Conservation (phyloP, 1,140 invertebrate genomes). For the Anastrepha obliqua region DNA sequence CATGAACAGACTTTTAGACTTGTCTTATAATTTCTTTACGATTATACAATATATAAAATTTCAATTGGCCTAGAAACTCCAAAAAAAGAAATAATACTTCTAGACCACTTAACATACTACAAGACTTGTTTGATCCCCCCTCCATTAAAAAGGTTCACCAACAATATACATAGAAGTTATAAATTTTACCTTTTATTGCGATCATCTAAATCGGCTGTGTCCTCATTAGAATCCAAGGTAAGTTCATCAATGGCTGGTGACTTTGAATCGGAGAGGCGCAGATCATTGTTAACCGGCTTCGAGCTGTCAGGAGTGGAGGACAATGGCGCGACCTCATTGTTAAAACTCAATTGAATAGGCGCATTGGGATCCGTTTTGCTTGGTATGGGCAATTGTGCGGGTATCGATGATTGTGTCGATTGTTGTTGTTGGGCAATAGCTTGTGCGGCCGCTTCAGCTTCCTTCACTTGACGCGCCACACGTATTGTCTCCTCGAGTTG, state of each 20-base stretch:
- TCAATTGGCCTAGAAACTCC: too few species aligned
- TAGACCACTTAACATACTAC: too few species aligned
- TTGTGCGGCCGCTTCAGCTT: constrained; percentile 68
- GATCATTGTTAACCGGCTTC: constrained; percentile 68
- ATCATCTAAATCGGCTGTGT: constrained; percentile 82
- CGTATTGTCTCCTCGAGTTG: constrained; percentile 73
- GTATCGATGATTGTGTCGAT: constrained; percentile 19
- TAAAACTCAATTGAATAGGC: constrained; percentile 71
- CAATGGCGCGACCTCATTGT: constrained; percentile 73
- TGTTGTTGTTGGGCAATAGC: constrained; percentile 61
- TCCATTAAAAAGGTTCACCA: not conserved
- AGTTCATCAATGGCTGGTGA: constrained; percentile 78
- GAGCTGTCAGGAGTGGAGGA: constrained; percentile 58
- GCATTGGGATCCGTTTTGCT: constrained; percentile 64
- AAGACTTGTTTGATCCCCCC: not conserved
- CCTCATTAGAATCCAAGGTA: constrained; percentile 78
- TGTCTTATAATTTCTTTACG: too few species aligned
- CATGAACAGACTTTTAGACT: too few species aligned
- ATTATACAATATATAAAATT: too few species aligned
- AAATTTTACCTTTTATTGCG: constrained; percentile 81
- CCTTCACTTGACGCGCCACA: constrained; percentile 72
- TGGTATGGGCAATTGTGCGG: constrained; percentile 62
- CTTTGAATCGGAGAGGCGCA: constrained; percentile 74
- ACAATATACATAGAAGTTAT: constrained; percentile 4
- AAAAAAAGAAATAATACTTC: too few species aligned